Percentiles rank a stretch among this genome's conserved stretches.
phyloP scores from a whole-genome alignment of 2,888 invertebrate species.

The Spialia ferax region DNA sequence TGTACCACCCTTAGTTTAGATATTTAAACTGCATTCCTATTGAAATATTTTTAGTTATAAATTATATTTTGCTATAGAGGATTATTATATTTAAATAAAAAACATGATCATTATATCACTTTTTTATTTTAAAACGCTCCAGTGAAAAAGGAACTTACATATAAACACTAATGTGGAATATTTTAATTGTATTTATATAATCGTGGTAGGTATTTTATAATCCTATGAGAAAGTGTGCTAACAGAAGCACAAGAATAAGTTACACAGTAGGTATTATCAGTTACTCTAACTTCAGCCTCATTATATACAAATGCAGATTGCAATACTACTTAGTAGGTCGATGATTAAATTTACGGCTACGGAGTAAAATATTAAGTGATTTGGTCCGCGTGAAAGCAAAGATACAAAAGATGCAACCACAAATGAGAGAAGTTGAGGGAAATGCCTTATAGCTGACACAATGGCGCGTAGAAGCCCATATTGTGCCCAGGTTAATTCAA shows the following conservation, averaged over 20 bases:
- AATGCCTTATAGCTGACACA: no score
- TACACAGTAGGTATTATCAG: neutral
- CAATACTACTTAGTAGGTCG: no score
- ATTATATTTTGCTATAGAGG: constrained; percentile 17
- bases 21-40: neutral
- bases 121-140: constrained; percentile 32
- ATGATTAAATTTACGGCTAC: no score
- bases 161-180: constrained; percentile 23
- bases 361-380: no score
- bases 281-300: neutral
- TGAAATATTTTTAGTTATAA: constrained; percentile 6
- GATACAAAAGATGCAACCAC: no score
- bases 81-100: constrained; percentile 28
- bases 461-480: no score
- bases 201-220: neutral
- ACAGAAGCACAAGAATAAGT: neutral
- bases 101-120: neutral
- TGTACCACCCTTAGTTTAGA: neutral
- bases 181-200: constrained; percentile 7
- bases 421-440: no score
- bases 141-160: constrained; percentile 26
- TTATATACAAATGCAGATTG: neutral
- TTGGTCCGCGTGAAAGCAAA: no score
- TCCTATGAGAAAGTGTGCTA: neutral
- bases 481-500: no score